Evolutionary conservation across 2,888 invertebrate genomes (phyloP).

Genomic region (Troides oblongomaculatus): DNA sequence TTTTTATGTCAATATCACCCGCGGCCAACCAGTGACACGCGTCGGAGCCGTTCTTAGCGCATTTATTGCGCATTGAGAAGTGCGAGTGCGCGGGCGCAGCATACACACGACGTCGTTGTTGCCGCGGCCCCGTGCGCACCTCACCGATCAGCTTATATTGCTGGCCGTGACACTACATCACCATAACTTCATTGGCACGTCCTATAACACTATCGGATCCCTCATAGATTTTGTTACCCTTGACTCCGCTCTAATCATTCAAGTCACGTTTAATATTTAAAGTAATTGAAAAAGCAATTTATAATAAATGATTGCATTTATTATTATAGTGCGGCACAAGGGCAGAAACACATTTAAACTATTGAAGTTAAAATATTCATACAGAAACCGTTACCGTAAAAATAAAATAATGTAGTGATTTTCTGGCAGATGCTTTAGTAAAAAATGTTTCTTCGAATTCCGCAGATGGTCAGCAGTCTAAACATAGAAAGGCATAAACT

Average conservation of each 20-base stretch:
- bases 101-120: constrained; percentile 68
- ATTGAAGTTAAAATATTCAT: background rate
- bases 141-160: constrained; percentile 38
- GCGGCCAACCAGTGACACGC: constrained; percentile 15
- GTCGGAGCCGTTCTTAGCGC: constrained; percentile 26
- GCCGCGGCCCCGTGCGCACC: constrained; percentile 39
- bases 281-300: constrained; percentile 13
- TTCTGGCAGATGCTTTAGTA: too few relatives aligned
- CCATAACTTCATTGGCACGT: constrained; percentile 33
- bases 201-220: constrained; percentile 21
- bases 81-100: constrained; percentile 46
- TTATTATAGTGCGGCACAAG: background rate
- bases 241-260: constrained; percentile 3
- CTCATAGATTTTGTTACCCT: constrained; percentile 17
- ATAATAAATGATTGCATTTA: constrained; percentile 3
- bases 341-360: background rate
- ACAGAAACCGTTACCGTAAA: too few relatives aligned
- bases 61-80: constrained; percentile 64
- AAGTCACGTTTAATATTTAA: constrained; percentile 15
- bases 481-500: too few relatives aligned
- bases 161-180: constrained; percentile 43
- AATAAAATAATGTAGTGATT: too few relatives aligned
- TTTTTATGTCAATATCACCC: constrained; percentile 3
- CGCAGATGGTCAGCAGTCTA: too few relatives aligned
- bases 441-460: too few relatives aligned